Base-by-base conservation (phyloP, 2,113 vertebrate species). In the Hoplias malabaricus region DNA sequence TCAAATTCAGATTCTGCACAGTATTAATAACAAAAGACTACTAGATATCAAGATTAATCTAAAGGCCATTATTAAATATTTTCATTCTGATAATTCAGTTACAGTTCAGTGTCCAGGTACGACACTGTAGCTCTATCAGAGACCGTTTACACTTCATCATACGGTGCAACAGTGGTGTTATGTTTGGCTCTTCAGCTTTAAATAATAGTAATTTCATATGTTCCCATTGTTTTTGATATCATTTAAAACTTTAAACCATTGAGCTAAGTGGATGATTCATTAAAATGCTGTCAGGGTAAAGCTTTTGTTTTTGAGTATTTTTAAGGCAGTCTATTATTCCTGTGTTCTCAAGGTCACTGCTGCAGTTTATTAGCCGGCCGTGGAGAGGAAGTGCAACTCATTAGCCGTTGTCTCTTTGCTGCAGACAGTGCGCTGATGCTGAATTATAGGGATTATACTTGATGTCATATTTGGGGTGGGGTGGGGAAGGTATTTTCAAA, bases 231-330 rank as follows among this genome's bases (percentile, higher is more conserved):
- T 75, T 53, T 77, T 59, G 40, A 23, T 69, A 69, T 43, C 42
- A 57, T 77, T 53, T 75, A 38, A 66, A 43, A 48, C 21, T 65
- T 38, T 69, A 54, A 9, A 43, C 69, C 56, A 62, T 57, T 70
- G 40, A 77, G 40, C 74, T 23, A 9, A 59, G 61, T 43, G 69
- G 57, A 54, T 66, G 77, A 66, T 25, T 77, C 50, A 68, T 57
- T 31, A 69, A 77, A 77, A 79, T 42, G 83, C 86, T 69, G 86
- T 90, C 89, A 84, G 78, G 77, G 78, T 82, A n/a, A 87, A 81
- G 86, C 79, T 89, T 89, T 87, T 88, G 85, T 84, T 90, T 69
- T 50, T 65, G 77, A 85, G 83, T 90, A 89, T 89, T 90, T 85
- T 87, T 79, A 67, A 59, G 75, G 40, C 48, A n/a, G n/a, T 48